Conservation (phyloP, 2,113 vertebrate species). For the zebrafish (Danio rerio) region DNA sequence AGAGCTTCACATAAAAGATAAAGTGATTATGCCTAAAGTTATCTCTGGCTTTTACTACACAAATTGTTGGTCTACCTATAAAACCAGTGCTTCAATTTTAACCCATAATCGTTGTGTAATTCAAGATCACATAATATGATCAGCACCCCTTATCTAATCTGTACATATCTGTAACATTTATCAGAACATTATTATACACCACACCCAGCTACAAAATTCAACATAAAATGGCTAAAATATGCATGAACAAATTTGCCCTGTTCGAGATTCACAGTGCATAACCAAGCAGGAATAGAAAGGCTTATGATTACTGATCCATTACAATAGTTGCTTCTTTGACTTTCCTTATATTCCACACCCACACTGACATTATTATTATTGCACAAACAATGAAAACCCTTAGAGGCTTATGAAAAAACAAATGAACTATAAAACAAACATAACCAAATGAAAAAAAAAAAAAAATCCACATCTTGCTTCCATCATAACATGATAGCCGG, state of each 20-base stretch:
- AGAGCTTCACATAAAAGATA: conserved; percentile 24
- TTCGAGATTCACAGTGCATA: conserved; percentile 41
- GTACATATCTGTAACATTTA: conserved; percentile 1
- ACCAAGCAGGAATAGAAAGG: conserved; percentile 1
- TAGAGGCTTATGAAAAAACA: conserved; percentile 20
- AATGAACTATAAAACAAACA: neutral
- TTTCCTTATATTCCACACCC: conserved; percentile 2
- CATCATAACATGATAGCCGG: conserved; percentile 31
- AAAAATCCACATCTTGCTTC: conserved; percentile 33
- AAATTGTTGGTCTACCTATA: conserved; percentile 4
- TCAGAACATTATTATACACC: conserved; percentile 17
- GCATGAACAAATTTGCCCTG: neutral
- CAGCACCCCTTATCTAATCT: conserved; percentile 4
- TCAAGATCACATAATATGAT: conserved; percentile 11
- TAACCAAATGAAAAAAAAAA: neutral
- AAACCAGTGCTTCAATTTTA: conserved; percentile 29
- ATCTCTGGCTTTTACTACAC: conserved; percentile 15
- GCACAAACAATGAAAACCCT: conserved; percentile 37
- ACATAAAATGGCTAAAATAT: conserved; percentile 23
- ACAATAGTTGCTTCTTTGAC: conserved; percentile 13
- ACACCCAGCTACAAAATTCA: conserved; percentile 19
- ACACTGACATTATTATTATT: conserved; percentile 45
- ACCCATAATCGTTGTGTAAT: conserved; percentile 30
- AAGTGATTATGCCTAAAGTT: conserved; percentile 33
- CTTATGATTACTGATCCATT: conserved; percentile 19